Percentiles rank a stretch among this genome's conserved stretches.
Evolutionary conservation across 1,140 invertebrate genomes (phyloP).

Genomic region (Lasioglossum baleicum): DNA sequence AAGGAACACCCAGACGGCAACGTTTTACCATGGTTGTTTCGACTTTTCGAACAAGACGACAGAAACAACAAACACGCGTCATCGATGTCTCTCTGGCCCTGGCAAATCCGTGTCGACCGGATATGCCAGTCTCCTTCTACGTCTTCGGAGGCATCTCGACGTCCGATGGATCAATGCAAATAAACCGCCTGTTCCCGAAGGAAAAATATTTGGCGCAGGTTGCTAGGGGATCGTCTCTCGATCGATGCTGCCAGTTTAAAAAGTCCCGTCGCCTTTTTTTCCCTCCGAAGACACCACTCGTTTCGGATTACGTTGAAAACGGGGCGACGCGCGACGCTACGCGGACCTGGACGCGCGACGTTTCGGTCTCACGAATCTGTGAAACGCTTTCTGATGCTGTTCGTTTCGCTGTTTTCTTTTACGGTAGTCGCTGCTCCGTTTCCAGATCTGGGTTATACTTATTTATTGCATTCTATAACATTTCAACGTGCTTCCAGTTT

Average conservation of each 20-base stretch:
- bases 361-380: constrained; percentile 10
- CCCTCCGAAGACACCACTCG: background rate
- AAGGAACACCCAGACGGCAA: constrained; percentile 60
- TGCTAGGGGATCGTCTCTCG: constrained; percentile 7
- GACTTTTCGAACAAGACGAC: constrained; percentile 65
- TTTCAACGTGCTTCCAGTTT: too few species aligned
- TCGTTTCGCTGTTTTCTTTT: background rate
- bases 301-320: constrained; percentile 20
- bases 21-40: constrained; percentile 57
- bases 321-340: background rate
- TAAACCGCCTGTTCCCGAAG: constrained; percentile 61
- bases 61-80: constrained; percentile 71
- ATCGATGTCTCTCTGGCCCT: constrained; percentile 54
- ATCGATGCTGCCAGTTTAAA: constrained; percentile 23
- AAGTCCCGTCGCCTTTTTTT: background rate
- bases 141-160: constrained; percentile 56
- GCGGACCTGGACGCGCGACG: too few species aligned
- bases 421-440: background rate
- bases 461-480: too few species aligned
- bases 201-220: constrained; percentile 62
- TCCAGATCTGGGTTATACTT: too few species aligned
- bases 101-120: constrained; percentile 63
- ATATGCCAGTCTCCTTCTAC: constrained; percentile 65
- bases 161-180: constrained; percentile 68
- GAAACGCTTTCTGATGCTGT: background rate